Evolutionary conservation across 2,797 vertebrate genomes (phyloP), one percentile per base, ranked within the genome.

Genomic region (Hafferia zeledoni): DNA sequence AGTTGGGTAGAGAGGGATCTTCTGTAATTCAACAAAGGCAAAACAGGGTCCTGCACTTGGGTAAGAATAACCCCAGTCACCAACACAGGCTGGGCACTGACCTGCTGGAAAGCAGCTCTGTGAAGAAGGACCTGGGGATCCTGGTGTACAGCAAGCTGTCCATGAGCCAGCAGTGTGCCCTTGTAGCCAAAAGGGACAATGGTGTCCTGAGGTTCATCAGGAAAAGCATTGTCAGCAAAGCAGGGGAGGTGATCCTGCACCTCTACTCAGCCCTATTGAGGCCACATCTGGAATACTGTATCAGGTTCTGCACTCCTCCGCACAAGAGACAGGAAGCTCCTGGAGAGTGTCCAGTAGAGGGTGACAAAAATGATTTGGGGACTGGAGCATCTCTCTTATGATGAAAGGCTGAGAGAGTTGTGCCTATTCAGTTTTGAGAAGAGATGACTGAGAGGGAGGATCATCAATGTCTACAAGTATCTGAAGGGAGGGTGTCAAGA

Each of bases 261-360:
- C 5, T 59, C 25, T 53, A 18, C 6, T 55, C 63, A 81, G 12
- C 8, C 3, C 53, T 61, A 6, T 7, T 31, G 41, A 49, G 25
- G 22, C 27, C 10, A 28, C 9, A 33, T 20, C 43, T 72, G 39
- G 8, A 80, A 16, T 15, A 11, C 17, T 39, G 13, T 53, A 17
- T 33, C 46, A 28, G 33, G 43, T 25, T 46, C 43, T 65, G 61
- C 7, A 15, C 14, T 64, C 30, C 31, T 25, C 43, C 30, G 12
- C 47, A 23, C 9, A 31, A 43, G 53, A 74, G 6, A n/a, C 16
- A 28, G 6, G 6, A 7, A 49, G 11, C 23, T 69, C 18, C 23
- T 49, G 63, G 12, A 12, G 6, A 0, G 0, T 11, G 14, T 49
- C 23, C 49, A 37, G 43, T 0, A 1, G 31, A 82, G 41, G 19